Evolutionary conservation across 2,113 vertebrate genomes (phyloP).

Genomic region (Hemiscyllium ocellatum): DNA sequence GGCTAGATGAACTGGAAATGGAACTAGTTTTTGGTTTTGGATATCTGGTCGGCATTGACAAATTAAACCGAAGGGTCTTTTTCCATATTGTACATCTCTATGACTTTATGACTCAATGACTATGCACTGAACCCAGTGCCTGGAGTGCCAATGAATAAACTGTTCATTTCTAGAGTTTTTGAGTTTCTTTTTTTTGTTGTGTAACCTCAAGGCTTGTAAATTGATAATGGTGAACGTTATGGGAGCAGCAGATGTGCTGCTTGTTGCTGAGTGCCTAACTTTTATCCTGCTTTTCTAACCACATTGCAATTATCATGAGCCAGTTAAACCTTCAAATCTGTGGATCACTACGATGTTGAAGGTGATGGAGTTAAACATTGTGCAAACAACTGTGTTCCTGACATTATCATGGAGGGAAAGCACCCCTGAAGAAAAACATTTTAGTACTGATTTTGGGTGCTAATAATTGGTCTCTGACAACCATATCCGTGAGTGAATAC

Average conservation of each 20-base stretch:
- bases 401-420: neutral
- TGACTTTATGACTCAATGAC: no score
- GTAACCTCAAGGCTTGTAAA: neutral
- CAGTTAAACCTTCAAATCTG: neutral
- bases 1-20: no score
- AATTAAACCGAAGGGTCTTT: no score
- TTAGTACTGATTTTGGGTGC: neutral
- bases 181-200: neutral
- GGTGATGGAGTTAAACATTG: neutral
- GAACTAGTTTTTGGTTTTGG: no score
- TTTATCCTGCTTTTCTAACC: neutral
- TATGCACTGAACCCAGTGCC: no score
- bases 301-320: neutral
- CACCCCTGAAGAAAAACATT: neutral
- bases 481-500: neutral
- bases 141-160: neutral
- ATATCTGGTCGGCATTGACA: no score
- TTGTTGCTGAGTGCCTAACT: neutral
- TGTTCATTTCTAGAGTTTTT: neutral
- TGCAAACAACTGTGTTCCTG: neutral
- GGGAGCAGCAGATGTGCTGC: neutral
- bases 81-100: no score
- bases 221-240: neutral
- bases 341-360: neutral
- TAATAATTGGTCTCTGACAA: neutral